Evolutionary conservation across 1,140 invertebrate species (phyloP), one percentile per base, ranked within the genome.

Genomic region (Alviniconcha marisindica): DNA sequence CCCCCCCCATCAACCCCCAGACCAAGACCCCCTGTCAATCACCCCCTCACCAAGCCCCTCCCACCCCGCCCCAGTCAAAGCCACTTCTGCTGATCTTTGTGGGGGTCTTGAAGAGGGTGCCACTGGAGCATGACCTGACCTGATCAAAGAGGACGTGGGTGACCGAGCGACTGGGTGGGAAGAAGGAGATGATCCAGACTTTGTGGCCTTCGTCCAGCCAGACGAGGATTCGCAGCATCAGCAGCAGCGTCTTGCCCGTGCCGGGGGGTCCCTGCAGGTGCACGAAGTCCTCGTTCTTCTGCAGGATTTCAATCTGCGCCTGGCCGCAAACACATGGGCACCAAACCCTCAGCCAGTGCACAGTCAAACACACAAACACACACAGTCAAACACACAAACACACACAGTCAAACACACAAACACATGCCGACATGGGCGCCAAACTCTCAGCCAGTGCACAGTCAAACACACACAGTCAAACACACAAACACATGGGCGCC

Each of bases 221-320:
- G 24, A n/a, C 31, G 21, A 76, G 42, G n/a, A 76, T 14, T 51
- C 73, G 24, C 42, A 76, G 44, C 73, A 76, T 21, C 73, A 76
- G 44, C 42, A 76, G 24, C 73, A 76, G 10, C 7, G 73, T 76
- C 42, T 76, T 76, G 0, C 73, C 73, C 3, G 73, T 76, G n/a
- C 73, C 73, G 7, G 73, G 73, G 0, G 73, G 73, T 18, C 73
- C 73, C 36, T 76, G 31, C 2, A 76, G 14, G 31, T 76, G 73
- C 3, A 76, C 73, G 51, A 76, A 76, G 5, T 76, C 73, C 14
- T 76, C 73, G 4, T 51, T n/a, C 10, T 5, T 54, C 21, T 76
- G 73, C 4, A 76, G 73, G 5, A 76, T 7, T 2, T 76, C 73
- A 31, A 76, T 76, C 73, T 76, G 73, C n/a, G 48, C 73, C 73